Percentiles rank a stretch among this genome's conserved stretches.
These are phyloP conservation scores for Pardosa pseudoannulata DNA, from an alignment of 2,888 invertebrate species.

Conservation along the genomic window DNA sequence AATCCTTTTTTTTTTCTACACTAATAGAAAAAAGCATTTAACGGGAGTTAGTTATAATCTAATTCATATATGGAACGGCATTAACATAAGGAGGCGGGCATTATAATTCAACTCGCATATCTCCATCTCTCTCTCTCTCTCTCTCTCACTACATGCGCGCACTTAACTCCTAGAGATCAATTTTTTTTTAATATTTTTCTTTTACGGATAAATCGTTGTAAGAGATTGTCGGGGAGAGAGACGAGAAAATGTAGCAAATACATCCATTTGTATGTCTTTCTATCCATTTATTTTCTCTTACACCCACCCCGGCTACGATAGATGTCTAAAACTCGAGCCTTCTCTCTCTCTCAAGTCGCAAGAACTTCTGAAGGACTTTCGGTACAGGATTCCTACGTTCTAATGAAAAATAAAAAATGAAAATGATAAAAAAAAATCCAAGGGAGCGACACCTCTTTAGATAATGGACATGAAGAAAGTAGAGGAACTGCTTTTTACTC, in stretches of 20 bases:
- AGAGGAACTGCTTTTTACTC: neutral
- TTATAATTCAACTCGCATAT: neutral
- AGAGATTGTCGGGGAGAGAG: slow-evolving; percentile 25
- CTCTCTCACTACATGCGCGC: neutral
- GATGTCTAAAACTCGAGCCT: neutral
- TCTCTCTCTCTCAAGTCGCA: neutral
- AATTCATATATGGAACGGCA: too few relatives aligned
- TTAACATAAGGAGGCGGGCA: neutral
- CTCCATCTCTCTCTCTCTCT: neutral
- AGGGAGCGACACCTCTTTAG: neutral
- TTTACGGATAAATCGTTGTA: neutral
- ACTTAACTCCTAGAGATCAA: neutral
- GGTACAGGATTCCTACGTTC: neutral
- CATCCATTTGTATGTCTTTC: slow-evolving; percentile 63
- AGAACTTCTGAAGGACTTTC: slow-evolving; percentile 16
- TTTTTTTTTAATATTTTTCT: too few relatives aligned
- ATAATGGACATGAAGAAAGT: neutral
- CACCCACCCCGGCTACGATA: neutral
- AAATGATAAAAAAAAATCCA: too few relatives aligned
- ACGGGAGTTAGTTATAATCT: too few relatives aligned
- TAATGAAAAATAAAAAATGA: neutral
- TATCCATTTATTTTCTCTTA: slow-evolving; percentile 47
- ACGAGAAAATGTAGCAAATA: slow-evolving; percentile 24
- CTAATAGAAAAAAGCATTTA: too few relatives aligned
- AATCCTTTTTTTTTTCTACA: too few relatives aligned